A percentile compares a stretch with the other conserved stretches of the same genome.
Conservation (phyloP, 2,888 invertebrate genomes). For the Protodeltote pygarga region DNA sequence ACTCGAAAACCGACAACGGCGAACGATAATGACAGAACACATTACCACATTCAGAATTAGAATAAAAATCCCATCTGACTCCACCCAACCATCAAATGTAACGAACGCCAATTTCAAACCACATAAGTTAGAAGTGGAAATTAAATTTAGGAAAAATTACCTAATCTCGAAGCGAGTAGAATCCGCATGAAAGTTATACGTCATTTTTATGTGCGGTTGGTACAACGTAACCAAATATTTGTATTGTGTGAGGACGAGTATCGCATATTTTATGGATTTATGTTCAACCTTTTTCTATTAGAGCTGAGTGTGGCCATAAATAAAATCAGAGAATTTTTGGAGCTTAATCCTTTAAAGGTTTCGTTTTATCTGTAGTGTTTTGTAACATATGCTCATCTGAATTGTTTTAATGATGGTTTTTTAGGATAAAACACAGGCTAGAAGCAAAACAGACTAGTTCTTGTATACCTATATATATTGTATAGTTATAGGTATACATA, state of each 20-base stretch:
- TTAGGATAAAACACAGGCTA: no score
- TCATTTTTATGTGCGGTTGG: constrained; percentile 76
- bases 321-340: constrained; percentile 37
- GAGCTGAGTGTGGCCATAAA: constrained; percentile 49
- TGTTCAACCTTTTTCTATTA: constrained; percentile 68
- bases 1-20: not conserved
- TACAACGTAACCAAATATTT: constrained; percentile 74
- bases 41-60: constrained; percentile 14
- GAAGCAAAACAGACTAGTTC: no score
- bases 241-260: constrained; percentile 73
- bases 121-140: constrained; percentile 46
- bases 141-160: constrained; percentile 70
- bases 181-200: constrained; percentile 59
- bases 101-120: constrained; percentile 22
- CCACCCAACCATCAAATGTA: constrained; percentile 17
- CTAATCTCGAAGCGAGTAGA: constrained; percentile 57
- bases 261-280: constrained; percentile 69
- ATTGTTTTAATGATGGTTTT: no score
- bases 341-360: constrained; percentile 10
- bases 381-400: not conserved
- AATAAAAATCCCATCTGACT: constrained; percentile 22
- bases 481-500: no score
- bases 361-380: not conserved
- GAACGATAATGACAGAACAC: not conserved
- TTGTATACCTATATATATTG: no score